Percentiles rank a stretch among this genome's conserved stretches.
Evolutionary conservation across 2,888 invertebrate species (phyloP).

Genomic region (Nysson spinosus): DNA sequence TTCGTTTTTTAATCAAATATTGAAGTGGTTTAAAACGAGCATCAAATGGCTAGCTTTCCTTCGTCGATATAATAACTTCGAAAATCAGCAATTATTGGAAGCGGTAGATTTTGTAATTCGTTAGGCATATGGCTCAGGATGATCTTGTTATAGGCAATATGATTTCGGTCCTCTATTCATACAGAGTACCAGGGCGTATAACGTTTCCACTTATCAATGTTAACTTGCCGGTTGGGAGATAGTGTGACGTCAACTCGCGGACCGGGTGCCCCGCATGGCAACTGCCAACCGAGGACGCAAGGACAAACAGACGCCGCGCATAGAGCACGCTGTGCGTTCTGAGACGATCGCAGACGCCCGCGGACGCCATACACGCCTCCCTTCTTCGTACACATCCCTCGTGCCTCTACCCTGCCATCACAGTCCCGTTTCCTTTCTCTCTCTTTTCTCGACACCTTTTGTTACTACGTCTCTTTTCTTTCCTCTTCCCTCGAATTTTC

Average conservation of each 20-base stretch:
- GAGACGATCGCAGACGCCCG: conserved; percentile 19
- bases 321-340: conserved; percentile 40
- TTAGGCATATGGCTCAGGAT: background rate
- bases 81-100: too few relatives aligned
- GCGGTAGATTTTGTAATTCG: conserved; percentile 4
- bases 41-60: too few relatives aligned
- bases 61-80: too few relatives aligned
- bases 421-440: conserved; percentile 1
- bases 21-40: too few relatives aligned
- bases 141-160: conserved; percentile 5
- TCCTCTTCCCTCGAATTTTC: conserved; percentile 9
- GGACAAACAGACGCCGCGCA: conserved; percentile 59
- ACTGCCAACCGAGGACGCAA: conserved; percentile 60
- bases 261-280: conserved; percentile 69
- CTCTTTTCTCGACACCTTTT: conserved; percentile 33
- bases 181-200: conserved; percentile 29
- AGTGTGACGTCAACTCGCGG: conserved; percentile 67
- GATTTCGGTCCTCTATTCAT: conserved; percentile 30
- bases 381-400: conserved; percentile 31
- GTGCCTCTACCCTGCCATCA: conserved; percentile 20
- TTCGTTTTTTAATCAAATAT: too few relatives aligned
- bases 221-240: conserved; percentile 68
- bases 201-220: conserved; percentile 70
- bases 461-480: conserved; percentile 30
- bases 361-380: conserved; percentile 14